phyloP scores from a whole-genome alignment of 2,113 vertebrate genomes.

The Theristicus caerulescens region DNA sequence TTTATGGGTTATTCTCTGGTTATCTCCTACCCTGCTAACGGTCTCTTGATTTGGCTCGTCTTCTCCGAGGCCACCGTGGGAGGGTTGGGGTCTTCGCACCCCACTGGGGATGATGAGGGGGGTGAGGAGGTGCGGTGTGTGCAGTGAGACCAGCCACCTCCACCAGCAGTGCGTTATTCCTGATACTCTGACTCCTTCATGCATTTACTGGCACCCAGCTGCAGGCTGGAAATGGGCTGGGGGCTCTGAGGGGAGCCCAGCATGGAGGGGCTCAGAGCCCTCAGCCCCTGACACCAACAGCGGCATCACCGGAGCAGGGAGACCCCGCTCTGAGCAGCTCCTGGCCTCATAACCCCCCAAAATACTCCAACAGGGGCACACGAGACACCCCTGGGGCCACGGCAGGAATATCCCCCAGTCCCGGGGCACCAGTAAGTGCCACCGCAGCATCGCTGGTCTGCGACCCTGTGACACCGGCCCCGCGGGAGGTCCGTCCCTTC shows the following conservation, averaged over 20 bases:
- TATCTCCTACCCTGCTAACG: rapidly evolving
- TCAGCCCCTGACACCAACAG: neutral
- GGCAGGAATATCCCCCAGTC: neutral
- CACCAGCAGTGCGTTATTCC: neutral
- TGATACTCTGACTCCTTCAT: rapidly evolving
- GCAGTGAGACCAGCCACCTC: neutral
- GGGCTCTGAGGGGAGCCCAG: neutral
- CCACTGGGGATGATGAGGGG: rapidly evolving
- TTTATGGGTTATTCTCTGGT: neutral
- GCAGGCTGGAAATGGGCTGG: neutral
- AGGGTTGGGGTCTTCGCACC: neutral
- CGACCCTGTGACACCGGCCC: neutral
- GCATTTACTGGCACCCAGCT: neutral
- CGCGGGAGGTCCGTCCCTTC: rapidly evolving
- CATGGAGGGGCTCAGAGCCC: neutral
- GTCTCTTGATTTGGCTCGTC: neutral
- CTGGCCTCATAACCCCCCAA: neutral
- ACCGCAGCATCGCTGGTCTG: rapidly evolving
- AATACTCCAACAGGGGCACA: neutral
- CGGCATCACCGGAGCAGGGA: neutral
- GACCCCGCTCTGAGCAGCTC: neutral
- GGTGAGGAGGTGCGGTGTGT: neutral
- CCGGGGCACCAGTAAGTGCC: rapidly evolving
- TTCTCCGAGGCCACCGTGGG: neutral
- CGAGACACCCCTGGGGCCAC: neutral